Base-by-base conservation (phyloP, 1,140 invertebrate species). In the Hypsibius dujardini region DNA sequence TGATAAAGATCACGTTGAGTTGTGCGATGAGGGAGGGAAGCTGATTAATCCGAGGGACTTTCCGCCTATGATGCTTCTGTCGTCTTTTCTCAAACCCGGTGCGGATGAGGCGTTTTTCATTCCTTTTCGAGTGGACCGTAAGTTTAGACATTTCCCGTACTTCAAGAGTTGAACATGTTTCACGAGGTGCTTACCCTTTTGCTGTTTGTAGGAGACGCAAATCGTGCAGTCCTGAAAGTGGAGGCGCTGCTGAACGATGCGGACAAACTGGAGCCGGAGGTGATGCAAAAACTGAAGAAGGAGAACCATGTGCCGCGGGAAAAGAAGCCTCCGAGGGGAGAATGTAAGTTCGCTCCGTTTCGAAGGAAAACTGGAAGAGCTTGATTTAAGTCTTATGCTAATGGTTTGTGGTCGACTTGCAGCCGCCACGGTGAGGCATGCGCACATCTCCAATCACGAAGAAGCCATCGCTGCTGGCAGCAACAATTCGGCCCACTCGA, bases 221-320 rank as follows among this genome's bases (percentile, higher is more conserved):
- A 67, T 12, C 62, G 45, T 7, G 45, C 28, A 28, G 28, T 67
- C 7, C 12, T 67, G 12, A 12, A 42, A 67, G 12, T 67, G 12
- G 62, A 67, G 12, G 12, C 62, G 3, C 62, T 67, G 7, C 62
- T 67, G 62, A 45, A 12, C 42, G 62, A 67, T 67, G 62, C 42
- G 3, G 62, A 67, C 12, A 12, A 45, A 42, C 12, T 7, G 12
- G 62, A 67, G 62, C 62, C 62, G 7, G 62, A 67, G 42, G 42
- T 67, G 42, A 67, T 67, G 62, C 62, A 67, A 67, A 67, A 42
- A 42, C 12, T 67, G 62, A 67, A 42, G 62, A 67, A 67, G 42
- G 62, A 67, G 62, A 67, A 67, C 62, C 62, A 42, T 42, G 42
- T 67, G 3, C 12, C 62, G 3, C 12, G 42, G 42, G 62, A 67